A percentile compares a stretch with the other conserved stretches of the same genome.
phyloP scores from a whole-genome alignment of 2,888 invertebrate species.

The Drosophila emarginata region DNA sequence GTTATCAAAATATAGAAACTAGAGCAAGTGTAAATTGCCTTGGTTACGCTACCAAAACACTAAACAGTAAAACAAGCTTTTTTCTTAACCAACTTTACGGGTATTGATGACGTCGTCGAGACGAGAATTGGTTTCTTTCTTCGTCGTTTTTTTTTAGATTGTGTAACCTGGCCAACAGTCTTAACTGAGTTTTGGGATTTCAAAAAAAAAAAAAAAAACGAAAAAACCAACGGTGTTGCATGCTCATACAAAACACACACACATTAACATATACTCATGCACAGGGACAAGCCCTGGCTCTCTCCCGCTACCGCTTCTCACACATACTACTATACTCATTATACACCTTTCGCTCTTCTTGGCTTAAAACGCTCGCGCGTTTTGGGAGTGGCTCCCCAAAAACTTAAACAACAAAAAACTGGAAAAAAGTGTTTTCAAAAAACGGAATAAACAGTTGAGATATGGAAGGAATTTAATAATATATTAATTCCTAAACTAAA shows the following conservation, averaged over 20 bases:
- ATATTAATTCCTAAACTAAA: conserved; percentile 2
- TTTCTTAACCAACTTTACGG: conserved; percentile 47
- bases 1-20: conserved; percentile 35
- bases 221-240: conserved; percentile 31
- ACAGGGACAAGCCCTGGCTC: conserved; percentile 28
- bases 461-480: background rate
- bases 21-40: conserved; percentile 54
- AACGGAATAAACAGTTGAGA: background rate
- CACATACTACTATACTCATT: background rate
- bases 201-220: conserved; percentile 50
- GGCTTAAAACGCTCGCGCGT: conserved; percentile 53
- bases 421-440: conserved; percentile 23
- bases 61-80: conserved; percentile 32
- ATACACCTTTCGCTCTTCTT: conserved; percentile 50
- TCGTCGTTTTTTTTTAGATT: conserved; percentile 25
- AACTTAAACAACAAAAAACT: conserved; percentile 44
- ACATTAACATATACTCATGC: conserved; percentile 8
- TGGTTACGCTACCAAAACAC: conserved; percentile 60
- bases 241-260: conserved; percentile 32
- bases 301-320: conserved; percentile 49
- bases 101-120: conserved; percentile 68
- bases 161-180: conserved; percentile 63
- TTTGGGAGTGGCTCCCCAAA: conserved; percentile 74
- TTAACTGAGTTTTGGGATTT: conserved; percentile 75
- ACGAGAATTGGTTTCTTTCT: conserved; percentile 24